Percentiles rank a stretch among this genome's conserved stretches.
phyloP scores from a whole-genome alignment of 1,140 invertebrate genomes.

The Rhagoletis pomonella region DNA sequence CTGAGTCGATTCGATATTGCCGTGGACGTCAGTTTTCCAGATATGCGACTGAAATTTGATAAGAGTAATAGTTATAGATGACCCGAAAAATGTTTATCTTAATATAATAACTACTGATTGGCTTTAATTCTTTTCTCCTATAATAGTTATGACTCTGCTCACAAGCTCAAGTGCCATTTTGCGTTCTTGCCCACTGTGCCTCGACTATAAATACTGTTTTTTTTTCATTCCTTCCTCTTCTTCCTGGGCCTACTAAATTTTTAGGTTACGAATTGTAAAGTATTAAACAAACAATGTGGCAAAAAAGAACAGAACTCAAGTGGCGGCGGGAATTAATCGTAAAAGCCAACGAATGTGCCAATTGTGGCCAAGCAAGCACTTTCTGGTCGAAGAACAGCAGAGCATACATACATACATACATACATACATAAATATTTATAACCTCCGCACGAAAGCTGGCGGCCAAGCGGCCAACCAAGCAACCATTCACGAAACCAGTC shows the following conservation, averaged over 20 bases:
- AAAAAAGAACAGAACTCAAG: neutral
- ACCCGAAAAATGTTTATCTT: too few species aligned
- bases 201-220: neutral
- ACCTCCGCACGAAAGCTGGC: neutral
- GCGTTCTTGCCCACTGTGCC: neutral
- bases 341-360: neutral
- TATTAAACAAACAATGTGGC: neutral
- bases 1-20: too few species aligned
- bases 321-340: constrained; percentile 6
- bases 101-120: too few species aligned
- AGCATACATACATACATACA: neutral
- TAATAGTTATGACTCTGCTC: too few species aligned
- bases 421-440: constrained; percentile 35
- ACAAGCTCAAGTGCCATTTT: too few species aligned
- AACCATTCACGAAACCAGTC: neutral
- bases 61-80: too few species aligned
- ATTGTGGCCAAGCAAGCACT: neutral
- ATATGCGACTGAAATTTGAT: too few species aligned
- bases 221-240: neutral
- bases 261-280: constrained; percentile 29
- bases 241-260: neutral
- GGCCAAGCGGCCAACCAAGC: neutral
- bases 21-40: too few species aligned
- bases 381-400: neutral
- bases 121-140: too few species aligned